These are phyloP conservation scores for Periplaneta americana DNA, from an alignment of 1,140 invertebrate species.

Conservation along the genomic window DNA sequence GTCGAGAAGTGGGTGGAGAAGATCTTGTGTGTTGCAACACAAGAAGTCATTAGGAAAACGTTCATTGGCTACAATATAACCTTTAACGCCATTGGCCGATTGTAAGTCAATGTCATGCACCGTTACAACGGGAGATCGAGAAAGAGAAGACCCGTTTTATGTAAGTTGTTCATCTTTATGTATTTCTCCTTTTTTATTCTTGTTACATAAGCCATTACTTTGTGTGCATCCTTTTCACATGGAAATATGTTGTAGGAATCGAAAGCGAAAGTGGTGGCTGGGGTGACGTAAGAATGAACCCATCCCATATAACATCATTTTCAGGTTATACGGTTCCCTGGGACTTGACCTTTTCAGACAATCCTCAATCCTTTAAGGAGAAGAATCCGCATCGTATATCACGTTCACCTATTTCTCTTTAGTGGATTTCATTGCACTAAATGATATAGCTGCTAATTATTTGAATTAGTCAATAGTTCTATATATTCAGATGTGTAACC, in stretches of 20 bases:
- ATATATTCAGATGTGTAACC: too few relatives aligned
- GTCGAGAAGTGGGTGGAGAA: neutral
- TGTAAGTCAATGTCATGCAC: neutral
- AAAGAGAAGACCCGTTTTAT: neutral
- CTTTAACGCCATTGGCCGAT: neutral
- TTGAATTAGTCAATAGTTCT: too few relatives aligned
- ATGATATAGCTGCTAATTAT: too few relatives aligned
- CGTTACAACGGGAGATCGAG: neutral
- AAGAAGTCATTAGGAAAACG: neutral
- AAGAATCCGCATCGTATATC: too few relatives aligned
- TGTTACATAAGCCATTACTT: neutral
- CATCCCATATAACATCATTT: neutral
- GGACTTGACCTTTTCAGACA: neutral
- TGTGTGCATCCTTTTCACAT: neutral
- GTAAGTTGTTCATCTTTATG: neutral
- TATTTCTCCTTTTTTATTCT: neutral
- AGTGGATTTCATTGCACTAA: too few relatives aligned
- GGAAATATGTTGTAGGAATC: neutral
- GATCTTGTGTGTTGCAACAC: neutral
- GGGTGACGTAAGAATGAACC: neutral
- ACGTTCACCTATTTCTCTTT: too few relatives aligned
- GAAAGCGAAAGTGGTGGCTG: neutral
- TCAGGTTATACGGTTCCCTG: neutral
- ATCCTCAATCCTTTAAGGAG: too few relatives aligned
- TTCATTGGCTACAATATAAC: neutral